phyloP scores from a whole-genome alignment of 1,140 invertebrate genomes.

The Papilio polyxenes region DNA sequence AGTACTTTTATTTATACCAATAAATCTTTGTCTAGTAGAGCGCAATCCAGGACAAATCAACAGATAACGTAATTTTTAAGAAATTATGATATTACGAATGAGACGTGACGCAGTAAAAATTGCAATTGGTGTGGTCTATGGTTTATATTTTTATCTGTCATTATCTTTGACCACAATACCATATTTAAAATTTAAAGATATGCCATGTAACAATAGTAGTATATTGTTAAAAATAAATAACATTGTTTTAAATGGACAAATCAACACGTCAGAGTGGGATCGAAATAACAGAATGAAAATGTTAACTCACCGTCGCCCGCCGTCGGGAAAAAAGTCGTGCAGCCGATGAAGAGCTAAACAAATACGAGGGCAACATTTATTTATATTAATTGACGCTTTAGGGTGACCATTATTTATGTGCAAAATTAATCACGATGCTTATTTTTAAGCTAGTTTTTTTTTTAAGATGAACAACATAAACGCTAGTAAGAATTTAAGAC shows the following conservation, averaged over 20 bases:
- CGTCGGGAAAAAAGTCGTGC: slow-evolving; percentile 61
- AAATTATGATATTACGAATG: too few relatives aligned
- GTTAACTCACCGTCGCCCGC: slow-evolving; percentile 57
- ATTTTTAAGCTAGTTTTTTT: too few relatives aligned
- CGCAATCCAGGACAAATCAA: background rate
- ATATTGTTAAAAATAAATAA: slow-evolving; percentile 39
- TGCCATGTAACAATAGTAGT: background rate
- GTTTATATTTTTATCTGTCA: slow-evolving; percentile 1
- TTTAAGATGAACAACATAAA: background rate
- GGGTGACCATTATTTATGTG: slow-evolving; percentile 23
- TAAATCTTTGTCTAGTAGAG: background rate
- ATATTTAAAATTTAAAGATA: slow-evolving; percentile 3
- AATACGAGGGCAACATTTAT: slow-evolving; percentile 75
- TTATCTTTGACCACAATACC: background rate
- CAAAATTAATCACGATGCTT: background rate
- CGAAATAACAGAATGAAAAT: slow-evolving; percentile 50
- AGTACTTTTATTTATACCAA: background rate
- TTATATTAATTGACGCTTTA: slow-evolving; percentile 72
- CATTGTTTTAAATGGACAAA: slow-evolving; percentile 38
- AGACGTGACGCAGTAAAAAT: too few relatives aligned
- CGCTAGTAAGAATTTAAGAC: too few relatives aligned
- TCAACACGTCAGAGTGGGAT: slow-evolving; percentile 41
- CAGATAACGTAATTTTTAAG: background rate
- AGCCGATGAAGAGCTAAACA: slow-evolving; percentile 79
- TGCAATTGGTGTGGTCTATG: background rate